phyloP scores from a whole-genome alignment of 1,140 invertebrate genomes.

The Dendrolimus punctatus region DNA sequence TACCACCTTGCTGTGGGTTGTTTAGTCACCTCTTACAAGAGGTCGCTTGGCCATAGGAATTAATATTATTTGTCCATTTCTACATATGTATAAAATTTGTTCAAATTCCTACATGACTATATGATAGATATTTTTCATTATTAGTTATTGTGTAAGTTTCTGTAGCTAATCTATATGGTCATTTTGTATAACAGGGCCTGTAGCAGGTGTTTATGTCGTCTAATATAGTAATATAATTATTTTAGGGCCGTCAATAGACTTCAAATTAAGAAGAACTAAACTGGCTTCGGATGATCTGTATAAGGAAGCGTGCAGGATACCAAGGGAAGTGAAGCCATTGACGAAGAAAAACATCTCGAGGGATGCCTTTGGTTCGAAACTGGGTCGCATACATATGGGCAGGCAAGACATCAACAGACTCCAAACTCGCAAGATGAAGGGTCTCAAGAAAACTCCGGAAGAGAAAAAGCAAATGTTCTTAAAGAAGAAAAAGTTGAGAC shows the following conservation, averaged over 20 bases:
- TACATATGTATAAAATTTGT: no score
- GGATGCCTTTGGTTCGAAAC: slow-evolving; percentile 90
- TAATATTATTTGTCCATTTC: no score
- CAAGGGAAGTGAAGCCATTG: slow-evolving; percentile 85
- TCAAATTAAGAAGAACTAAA: slow-evolving; percentile 87
- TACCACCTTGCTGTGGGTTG: no score
- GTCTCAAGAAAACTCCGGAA: slow-evolving; percentile 82
- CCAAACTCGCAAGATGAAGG: slow-evolving; percentile 96
- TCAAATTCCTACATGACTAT: no score
- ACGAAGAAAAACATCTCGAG: slow-evolving; percentile 93
- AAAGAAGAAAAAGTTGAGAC: slow-evolving; percentile 67
- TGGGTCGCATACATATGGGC: slow-evolving; percentile 94
- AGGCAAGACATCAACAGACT: slow-evolving; percentile 89
- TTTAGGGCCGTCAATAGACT: slow-evolving; percentile 89
- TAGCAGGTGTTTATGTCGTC: no score
- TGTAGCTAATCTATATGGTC: no score
- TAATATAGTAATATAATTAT: no score
- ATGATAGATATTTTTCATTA: no score
- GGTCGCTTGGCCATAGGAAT: no score
- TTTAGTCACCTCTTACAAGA: no score
- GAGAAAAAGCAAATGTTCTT: slow-evolving; percentile 77
- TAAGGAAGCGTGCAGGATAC: slow-evolving; percentile 89
- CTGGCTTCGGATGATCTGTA: slow-evolving; percentile 93
- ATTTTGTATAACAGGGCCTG: no score
- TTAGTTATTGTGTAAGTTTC: no score